These are phyloP conservation scores for Psephotus haematonotus DNA, from an alignment of 2,113 vertebrate species.

Conservation along the genomic window DNA sequence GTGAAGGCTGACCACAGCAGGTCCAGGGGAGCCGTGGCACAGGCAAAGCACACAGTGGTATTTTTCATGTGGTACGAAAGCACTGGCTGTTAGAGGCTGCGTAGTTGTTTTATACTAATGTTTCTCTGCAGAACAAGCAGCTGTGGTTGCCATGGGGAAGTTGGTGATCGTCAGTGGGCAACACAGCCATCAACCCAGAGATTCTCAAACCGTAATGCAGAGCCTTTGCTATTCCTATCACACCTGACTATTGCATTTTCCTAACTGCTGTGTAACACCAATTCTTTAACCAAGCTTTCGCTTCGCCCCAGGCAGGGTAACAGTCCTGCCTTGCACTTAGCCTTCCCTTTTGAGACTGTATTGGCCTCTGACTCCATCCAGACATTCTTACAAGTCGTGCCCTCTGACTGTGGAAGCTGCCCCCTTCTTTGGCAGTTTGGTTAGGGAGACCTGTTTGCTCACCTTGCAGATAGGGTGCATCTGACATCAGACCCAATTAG, in stretches of 20 bases:
- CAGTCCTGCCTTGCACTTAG: neutral
- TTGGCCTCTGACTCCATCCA: neutral
- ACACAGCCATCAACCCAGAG: neutral
- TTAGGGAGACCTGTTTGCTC: neutral
- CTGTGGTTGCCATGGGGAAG: constrained; percentile 54
- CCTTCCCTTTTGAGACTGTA: neutral
- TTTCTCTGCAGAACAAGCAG: neutral
- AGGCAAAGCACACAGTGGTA: neutral
- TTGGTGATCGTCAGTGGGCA: neutral
- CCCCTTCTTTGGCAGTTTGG: neutral
- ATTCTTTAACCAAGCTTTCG: neutral
- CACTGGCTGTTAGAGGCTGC: neutral
- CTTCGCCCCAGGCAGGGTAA: neutral
- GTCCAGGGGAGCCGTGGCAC: neutral
- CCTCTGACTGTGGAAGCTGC: neutral
- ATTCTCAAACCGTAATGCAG: neutral
- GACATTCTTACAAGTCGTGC: neutral
- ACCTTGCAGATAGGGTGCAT: neutral
- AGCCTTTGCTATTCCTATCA: neutral
- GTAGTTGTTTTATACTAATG: neutral
- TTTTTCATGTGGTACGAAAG: neutral
- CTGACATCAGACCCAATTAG: neutral
- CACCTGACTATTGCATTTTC: neutral
- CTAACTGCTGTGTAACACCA: neutral
- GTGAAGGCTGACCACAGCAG: neutral